Conservation (phyloP, 2,113 vertebrate genomes). For the Gymnarchus niloticus region DNA sequence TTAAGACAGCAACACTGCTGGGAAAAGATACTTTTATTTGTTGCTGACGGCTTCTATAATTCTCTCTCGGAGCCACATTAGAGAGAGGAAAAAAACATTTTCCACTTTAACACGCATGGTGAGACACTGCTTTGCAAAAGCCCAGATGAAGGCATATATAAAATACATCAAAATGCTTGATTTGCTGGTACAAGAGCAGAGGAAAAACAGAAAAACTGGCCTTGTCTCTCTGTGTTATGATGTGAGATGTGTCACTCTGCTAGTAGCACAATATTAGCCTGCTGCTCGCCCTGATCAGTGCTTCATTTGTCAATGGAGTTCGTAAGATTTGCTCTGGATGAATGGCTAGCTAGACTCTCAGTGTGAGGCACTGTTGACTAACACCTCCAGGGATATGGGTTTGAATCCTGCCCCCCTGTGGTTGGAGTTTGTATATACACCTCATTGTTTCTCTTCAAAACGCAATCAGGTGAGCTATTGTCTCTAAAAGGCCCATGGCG, state of each 20-base stretch:
- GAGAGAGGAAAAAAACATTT: neutral
- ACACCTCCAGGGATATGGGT: neutral
- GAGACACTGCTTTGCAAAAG: neutral
- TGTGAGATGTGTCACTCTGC: no score
- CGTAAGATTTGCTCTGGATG: neutral
- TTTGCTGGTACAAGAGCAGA: no score
- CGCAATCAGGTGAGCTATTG: no score
- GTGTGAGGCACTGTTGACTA: neutral
- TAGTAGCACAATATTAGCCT: no score
- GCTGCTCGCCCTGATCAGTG: no score
- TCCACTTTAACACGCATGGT: neutral
- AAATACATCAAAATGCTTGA: neutral
- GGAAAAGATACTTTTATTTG: slow-evolving; percentile 28
- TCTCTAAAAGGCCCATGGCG: no score
- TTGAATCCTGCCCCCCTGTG: neutral
- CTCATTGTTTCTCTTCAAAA: neutral
- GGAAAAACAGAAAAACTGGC: no score
- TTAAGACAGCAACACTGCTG: slow-evolving; percentile 25
- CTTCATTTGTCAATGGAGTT: no score
- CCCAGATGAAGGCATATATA: neutral
- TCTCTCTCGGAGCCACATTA: slow-evolving; percentile 22
- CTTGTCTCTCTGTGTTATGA: no score
- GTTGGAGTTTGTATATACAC: neutral
- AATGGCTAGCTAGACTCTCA: no score
- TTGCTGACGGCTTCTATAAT: slow-evolving; percentile 23